Percentiles rank a stretch among this genome's conserved stretches.
phyloP scores from a whole-genome alignment of 2,113 vertebrate genomes.

The Rostratula benghalensis region DNA sequence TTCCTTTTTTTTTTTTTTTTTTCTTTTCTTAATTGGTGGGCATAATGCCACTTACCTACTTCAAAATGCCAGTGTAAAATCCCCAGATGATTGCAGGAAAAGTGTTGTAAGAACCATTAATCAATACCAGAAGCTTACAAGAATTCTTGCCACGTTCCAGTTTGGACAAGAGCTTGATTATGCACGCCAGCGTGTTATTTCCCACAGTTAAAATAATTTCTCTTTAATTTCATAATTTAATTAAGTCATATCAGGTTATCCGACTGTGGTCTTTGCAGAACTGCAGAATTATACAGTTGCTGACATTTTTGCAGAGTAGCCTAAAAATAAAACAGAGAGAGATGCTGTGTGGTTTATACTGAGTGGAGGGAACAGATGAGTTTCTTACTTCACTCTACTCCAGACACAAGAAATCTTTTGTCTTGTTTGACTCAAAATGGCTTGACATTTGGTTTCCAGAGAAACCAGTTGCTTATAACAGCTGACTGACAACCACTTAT shows the following conservation, averaged over 20 bases:
- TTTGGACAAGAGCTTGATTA: background rate
- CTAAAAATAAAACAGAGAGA: background rate
- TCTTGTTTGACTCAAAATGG: background rate
- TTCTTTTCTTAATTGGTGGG: background rate
- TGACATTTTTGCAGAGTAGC: background rate
- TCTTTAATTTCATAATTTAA: background rate
- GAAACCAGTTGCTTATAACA: background rate
- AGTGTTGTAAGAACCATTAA: background rate
- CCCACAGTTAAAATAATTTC: background rate
- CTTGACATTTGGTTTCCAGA: constrained; percentile 2
- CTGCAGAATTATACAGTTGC: background rate
- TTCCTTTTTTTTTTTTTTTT: too few species aligned
- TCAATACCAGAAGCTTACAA: background rate
- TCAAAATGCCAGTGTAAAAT: background rate
- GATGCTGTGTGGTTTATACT: background rate
- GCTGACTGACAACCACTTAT: background rate
- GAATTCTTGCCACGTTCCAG: background rate
- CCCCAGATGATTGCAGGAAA: background rate
- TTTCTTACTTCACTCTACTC: background rate
- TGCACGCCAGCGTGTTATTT: background rate
- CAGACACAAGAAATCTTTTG: background rate
- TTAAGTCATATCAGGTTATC: background rate
- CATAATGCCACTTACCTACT: background rate
- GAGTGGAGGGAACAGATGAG: background rate
- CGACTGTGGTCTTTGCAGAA: background rate